Conservation (phyloP, 2,888 invertebrate species). For the Epistrophe grossulariae region DNA sequence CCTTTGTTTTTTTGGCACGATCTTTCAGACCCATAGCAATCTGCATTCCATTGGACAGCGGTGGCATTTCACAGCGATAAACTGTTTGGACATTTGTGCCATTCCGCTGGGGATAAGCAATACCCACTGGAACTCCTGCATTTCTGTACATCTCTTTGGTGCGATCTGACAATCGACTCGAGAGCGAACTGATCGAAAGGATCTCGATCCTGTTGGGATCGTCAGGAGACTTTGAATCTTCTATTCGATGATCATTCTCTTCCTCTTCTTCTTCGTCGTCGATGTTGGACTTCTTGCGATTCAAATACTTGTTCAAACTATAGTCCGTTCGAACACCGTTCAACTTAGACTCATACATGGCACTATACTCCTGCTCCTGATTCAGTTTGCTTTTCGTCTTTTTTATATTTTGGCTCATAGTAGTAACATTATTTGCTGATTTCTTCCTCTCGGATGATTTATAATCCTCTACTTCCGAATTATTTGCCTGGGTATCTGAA, state of each 20-base stretch:
- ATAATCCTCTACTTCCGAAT: constrained; percentile 76
- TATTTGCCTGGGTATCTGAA: constrained; percentile 80
- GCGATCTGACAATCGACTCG: constrained; percentile 82
- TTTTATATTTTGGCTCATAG: constrained; percentile 52
- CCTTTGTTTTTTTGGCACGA: constrained; percentile 84
- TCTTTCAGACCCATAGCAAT: constrained; percentile 83
- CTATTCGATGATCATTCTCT: constrained; percentile 47
- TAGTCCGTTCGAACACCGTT: constrained; percentile 81
- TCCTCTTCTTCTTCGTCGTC: constrained; percentile 68
- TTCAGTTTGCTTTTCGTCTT: constrained; percentile 47
- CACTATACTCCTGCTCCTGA: constrained; percentile 78
- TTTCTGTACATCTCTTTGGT: constrained; percentile 83
- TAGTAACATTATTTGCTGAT: constrained; percentile 7
- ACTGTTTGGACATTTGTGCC: constrained; percentile 82
- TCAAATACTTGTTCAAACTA: constrained; percentile 82
- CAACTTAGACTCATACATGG: constrained; percentile 80
- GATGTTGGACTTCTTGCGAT: constrained; percentile 79
- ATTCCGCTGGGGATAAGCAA: constrained; percentile 81
- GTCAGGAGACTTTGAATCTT: constrained; percentile 54
- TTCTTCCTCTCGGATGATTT: constrained; percentile 44
- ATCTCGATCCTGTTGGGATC: constrained; percentile 82
- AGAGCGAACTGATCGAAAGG: constrained; percentile 82
- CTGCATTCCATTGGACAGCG: constrained; percentile 83
- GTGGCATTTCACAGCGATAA: constrained; percentile 83
- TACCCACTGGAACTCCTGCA: constrained; percentile 82